Conservation (phyloP, 2,113 vertebrate genomes). For the Pica pica region DNA sequence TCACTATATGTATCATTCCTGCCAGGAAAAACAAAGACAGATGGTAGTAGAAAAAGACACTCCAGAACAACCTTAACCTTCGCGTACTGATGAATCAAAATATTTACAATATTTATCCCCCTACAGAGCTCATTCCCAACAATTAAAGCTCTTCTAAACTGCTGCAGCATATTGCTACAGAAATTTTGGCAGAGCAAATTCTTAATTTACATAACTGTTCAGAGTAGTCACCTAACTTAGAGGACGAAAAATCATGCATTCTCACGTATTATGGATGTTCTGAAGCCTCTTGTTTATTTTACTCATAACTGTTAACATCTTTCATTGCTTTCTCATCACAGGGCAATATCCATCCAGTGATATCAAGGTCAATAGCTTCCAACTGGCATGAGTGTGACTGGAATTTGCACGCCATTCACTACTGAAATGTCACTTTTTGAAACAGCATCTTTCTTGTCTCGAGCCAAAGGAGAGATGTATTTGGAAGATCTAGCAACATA, state of each 20-base stretch:
- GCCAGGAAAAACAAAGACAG: conserved; percentile 34
- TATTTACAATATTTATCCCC: conserved; percentile 9
- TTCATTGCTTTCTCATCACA: neutral
- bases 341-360: neutral
- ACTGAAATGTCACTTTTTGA: neutral
- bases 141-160: conserved; percentile 12
- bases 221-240: neutral
- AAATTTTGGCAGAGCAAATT: conserved; percentile 27
- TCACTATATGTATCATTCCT: neutral
- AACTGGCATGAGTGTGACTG: neutral
- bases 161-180: neutral
- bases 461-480: neutral
- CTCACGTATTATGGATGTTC: neutral
- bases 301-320: neutral
- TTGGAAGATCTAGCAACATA: neutral
- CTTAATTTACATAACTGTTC: neutral
- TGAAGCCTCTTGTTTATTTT: neutral
- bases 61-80: conserved; percentile 14
- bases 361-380: neutral
- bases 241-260: neutral
- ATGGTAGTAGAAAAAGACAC: neutral
- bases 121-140: neutral
- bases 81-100: conserved; percentile 20
- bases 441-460: neutral
- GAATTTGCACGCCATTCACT: neutral